Percentiles rank a stretch among this genome's conserved stretches.
Evolutionary conservation across 2,797 vertebrate species (phyloP).

Genomic region (Coregonus suidteri): DNA sequence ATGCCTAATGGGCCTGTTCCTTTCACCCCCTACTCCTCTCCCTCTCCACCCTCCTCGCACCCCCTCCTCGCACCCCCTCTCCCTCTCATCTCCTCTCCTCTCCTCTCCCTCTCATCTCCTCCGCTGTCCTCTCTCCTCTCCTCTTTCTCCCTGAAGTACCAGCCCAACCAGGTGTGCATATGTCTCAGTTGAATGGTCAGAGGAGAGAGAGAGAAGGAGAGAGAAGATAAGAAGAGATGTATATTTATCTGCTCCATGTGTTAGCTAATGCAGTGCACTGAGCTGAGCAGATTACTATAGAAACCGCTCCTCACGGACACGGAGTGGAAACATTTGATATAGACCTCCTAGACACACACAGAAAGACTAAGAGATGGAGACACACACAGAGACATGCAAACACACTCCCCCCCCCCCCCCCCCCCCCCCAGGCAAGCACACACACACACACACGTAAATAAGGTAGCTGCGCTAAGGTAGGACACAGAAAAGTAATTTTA

Average conservation of each 20-base stretch:
- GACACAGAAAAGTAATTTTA: constrained; percentile 46
- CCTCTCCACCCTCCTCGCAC: background rate
- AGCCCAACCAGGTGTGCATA: constrained; percentile 56
- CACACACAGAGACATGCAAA: no score
- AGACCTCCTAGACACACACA: constrained; percentile 9
- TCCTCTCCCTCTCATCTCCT: background rate
- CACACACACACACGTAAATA: constrained; percentile 30
- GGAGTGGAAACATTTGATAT: constrained; percentile 26
- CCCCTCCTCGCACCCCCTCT: background rate
- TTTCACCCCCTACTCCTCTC: no score
- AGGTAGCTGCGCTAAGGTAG: constrained; percentile 27
- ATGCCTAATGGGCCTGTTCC: constrained; percentile 1
- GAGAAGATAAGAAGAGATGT: constrained; percentile 6
- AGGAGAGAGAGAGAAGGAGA: constrained; percentile 11
- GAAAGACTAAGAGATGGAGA: background rate
- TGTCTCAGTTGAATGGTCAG: constrained; percentile 57
- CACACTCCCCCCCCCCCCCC: no score
- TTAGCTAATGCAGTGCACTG: constrained; percentile 67
- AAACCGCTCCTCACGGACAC: constrained; percentile 65
- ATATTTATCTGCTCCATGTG: constrained; percentile 63
- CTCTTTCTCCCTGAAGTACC: constrained; percentile 37
- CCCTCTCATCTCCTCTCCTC: background rate
- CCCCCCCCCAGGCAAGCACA: background rate
- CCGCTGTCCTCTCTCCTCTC: background rate
- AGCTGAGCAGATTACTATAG: constrained; percentile 76